Evolutionary conservation across 1,140 invertebrate species (phyloP).

Genomic region (Leptopilina boulardi): DNA sequence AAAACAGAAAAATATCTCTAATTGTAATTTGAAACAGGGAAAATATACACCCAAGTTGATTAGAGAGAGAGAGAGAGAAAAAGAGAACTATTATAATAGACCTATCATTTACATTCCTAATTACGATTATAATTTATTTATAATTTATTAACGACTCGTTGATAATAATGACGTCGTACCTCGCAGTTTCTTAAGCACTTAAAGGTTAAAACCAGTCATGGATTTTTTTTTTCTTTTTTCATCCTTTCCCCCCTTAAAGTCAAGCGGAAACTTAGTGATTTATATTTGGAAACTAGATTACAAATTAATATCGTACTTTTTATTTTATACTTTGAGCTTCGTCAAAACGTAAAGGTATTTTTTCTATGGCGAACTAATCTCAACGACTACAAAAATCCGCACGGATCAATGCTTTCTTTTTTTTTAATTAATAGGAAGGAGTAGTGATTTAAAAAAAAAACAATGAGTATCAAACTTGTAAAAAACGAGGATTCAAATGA

Average conservation of each 20-base stretch:
- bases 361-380: slow-evolving; percentile 59
- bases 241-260: slow-evolving; percentile 46
- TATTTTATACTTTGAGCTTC: slow-evolving; percentile 62
- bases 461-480: not conserved
- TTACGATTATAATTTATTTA: slow-evolving; percentile 12
- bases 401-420: not conserved
- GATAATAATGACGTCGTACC: not conserved
- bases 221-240: slow-evolving; percentile 47
- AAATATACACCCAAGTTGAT: slow-evolving; percentile 6
- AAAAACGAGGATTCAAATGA: slow-evolving; percentile 39
- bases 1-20: not conserved
- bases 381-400: slow-evolving; percentile 51
- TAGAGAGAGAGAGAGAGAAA: not conserved
- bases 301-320: slow-evolving; percentile 51
- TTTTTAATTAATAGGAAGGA: not conserved
- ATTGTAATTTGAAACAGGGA: not conserved
- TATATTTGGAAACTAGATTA: slow-evolving; percentile 39
- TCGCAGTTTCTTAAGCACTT: slow-evolving; percentile 13
- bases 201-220: slow-evolving; percentile 55
- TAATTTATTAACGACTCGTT: slow-evolving; percentile 9
- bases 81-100: not conserved
- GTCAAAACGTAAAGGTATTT: slow-evolving; percentile 55
- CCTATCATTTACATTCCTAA: slow-evolving; percentile 22
- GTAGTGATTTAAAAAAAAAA: not conserved
- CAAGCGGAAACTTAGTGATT: slow-evolving; percentile 29